Evolutionary conservation across 1,140 invertebrate genomes (phyloP).

Genomic region (Trachelipus rathkii): DNA sequence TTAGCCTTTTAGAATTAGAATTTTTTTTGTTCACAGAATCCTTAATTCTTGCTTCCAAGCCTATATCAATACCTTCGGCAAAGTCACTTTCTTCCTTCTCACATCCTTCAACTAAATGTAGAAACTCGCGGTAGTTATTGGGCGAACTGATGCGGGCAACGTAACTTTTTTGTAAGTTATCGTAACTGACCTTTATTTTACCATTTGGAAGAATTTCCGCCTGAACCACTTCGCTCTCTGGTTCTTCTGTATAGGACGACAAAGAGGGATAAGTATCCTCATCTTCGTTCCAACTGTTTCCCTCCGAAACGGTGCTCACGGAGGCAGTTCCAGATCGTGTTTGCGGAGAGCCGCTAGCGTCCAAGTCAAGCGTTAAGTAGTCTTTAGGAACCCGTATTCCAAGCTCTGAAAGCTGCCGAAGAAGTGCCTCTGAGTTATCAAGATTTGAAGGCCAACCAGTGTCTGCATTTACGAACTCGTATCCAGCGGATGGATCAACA

Average conservation of each 20-base stretch:
- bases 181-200: constrained; percentile 37
- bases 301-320: constrained; percentile 30
- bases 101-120: constrained; percentile 30
- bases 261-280: neutral
- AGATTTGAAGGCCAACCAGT: constrained; percentile 8
- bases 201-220: constrained; percentile 38
- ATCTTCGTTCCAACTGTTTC: constrained; percentile 20
- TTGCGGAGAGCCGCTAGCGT: constrained; percentile 24
- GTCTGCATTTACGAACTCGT: neutral
- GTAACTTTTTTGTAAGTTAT: constrained; percentile 40
- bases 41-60: neutral
- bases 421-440: constrained; percentile 38
- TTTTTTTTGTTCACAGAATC: no score
- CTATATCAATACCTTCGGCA: neutral
- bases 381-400: constrained; percentile 38
- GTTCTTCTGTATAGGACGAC: neutral
- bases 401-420: constrained; percentile 34
- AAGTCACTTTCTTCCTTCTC: neutral
- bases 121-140: constrained; percentile 35
- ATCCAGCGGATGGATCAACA: neutral
- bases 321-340: constrained; percentile 24
- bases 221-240: constrained; percentile 38
- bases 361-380: constrained; percentile 37
- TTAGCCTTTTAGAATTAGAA: no score
- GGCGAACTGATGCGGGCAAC: constrained; percentile 36